A percentile compares a stretch with the other conserved stretches of the same genome.
These are phyloP conservation scores for Adrianichthys oophorus DNA, from an alignment of 2,797 vertebrate genomes.

Conservation along the genomic window DNA sequence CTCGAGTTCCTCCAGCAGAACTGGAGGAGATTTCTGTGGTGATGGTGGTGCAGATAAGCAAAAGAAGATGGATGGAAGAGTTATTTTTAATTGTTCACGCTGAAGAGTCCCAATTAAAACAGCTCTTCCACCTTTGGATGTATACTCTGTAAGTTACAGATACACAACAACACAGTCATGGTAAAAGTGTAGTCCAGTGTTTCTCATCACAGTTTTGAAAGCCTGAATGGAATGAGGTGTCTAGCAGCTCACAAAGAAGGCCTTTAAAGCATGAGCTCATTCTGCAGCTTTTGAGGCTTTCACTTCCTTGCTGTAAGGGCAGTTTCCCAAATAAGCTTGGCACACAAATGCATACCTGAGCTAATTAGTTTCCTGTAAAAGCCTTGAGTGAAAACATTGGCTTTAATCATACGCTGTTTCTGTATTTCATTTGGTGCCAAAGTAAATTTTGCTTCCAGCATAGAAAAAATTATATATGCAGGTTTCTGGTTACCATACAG, in stretches of 20 bases:
- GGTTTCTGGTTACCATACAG: slow-evolving; percentile 76
- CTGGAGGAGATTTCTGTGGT: too few relatives aligned
- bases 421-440: slow-evolving; percentile 92
- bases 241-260: slow-evolving; percentile 26
- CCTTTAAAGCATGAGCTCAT: slow-evolving; percentile 54
- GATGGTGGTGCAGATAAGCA: too few relatives aligned
- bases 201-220: slow-evolving; percentile 19
- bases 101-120: too few relatives aligned
- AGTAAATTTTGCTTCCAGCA: slow-evolving; percentile 86
- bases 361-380: slow-evolving; percentile 97
- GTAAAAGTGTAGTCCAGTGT: slow-evolving; percentile 33
- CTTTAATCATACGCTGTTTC: slow-evolving; percentile 89
- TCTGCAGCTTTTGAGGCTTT: slow-evolving; percentile 74
- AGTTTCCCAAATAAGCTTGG: slow-evolving; percentile 83
- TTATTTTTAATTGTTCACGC: too few relatives aligned
- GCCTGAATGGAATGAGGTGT: slow-evolving; percentile 32
- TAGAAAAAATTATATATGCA: slow-evolving; percentile 59
- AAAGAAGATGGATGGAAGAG: too few relatives aligned
- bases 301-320: slow-evolving; percentile 77
- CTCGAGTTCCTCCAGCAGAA: too few relatives aligned
- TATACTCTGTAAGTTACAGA: not conserved
- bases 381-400: slow-evolving; percentile 85
- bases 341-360: slow-evolving; percentile 85
- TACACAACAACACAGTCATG: not conserved
- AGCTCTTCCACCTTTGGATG: too few relatives aligned